Percentiles rank a stretch among this genome's conserved stretches.
Conservation (phyloP, 1,140 invertebrate genomes). For the Homalodisca vitripennis region DNA sequence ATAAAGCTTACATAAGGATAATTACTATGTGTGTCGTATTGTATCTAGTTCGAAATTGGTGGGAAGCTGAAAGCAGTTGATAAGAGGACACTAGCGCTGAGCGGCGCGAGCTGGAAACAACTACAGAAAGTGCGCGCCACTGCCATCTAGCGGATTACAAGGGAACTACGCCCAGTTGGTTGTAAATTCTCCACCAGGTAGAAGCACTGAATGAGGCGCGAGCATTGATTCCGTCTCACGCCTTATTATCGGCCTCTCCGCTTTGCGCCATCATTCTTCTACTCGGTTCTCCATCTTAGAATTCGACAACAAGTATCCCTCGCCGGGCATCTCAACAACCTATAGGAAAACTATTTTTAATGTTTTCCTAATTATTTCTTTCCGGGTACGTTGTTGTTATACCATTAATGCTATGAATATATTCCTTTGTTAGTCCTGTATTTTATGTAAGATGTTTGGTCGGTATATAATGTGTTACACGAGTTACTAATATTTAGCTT, state of each 20-base stretch:
- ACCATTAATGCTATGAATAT: too few species aligned
- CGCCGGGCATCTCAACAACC: too few species aligned
- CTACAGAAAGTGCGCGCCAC: background rate
- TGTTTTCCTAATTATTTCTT: too few species aligned
- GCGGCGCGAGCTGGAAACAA: background rate
- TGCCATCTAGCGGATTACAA: background rate
- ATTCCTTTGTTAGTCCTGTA: too few species aligned
- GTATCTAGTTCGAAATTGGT: too few species aligned
- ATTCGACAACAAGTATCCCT: background rate
- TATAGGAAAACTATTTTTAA: too few species aligned
- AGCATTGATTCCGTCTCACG: slow-evolving; percentile 2
- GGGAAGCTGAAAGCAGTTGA: background rate
- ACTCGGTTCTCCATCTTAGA: background rate
- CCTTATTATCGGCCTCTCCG: background rate
- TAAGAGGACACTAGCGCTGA: slow-evolving; percentile 11
- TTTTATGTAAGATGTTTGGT: too few species aligned
- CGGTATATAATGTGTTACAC: too few species aligned
- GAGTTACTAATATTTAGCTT: too few species aligned
- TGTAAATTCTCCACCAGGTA: background rate
- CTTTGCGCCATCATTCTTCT: slow-evolving; percentile 1
- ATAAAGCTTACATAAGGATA: too few species aligned
- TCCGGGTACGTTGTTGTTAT: too few species aligned
- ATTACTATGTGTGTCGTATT: too few species aligned
- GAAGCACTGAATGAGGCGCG: slow-evolving; percentile 3
- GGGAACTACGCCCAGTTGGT: background rate